These are phyloP conservation scores for Lampris megalopsis DNA, from an alignment of 2,113 vertebrate species.

Conservation along the genomic window DNA sequence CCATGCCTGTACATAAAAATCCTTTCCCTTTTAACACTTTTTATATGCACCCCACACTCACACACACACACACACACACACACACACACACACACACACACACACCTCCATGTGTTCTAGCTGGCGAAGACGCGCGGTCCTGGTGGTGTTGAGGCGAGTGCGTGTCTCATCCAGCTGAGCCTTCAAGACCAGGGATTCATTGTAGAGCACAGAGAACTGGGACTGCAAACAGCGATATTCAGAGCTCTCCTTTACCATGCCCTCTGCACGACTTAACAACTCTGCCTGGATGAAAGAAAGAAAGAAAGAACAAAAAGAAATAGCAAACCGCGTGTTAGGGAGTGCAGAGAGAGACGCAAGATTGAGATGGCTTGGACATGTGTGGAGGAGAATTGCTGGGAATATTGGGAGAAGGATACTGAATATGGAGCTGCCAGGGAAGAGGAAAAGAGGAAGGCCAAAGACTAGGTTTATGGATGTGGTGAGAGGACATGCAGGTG, in stretches of 20 bases:
- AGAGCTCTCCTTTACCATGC: slow-evolving; percentile 91
- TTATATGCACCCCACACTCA: no score
- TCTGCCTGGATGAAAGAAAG: slow-evolving; percentile 81
- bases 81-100: slow-evolving; percentile 57
- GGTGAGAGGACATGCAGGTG: no score
- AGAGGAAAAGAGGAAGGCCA: neutral
- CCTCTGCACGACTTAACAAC: slow-evolving; percentile 88
- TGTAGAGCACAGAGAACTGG: slow-evolving; percentile 97
- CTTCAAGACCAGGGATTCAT: slow-evolving; percentile 94
- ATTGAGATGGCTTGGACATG: no score
- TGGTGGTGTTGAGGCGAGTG: slow-evolving; percentile 91
- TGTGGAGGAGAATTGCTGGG: no score
- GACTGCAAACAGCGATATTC: slow-evolving; percentile 98
- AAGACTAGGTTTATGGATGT: no score
- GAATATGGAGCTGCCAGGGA: neutral
- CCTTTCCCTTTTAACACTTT: no score
- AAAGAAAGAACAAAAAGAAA: neutral
- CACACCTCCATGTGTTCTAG: slow-evolving; percentile 95
- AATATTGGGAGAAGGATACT: no score
- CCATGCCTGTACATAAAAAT: no score
- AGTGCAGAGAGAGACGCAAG: no score
- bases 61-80: slow-evolving; percentile 32
- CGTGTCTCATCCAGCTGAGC: slow-evolving; percentile 94
- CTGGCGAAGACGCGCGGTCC: slow-evolving; percentile 91
- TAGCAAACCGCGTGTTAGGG: no score